Evolutionary conservation across 2,888 invertebrate species (phyloP).

Genomic region (Anthrax anthrax): DNA sequence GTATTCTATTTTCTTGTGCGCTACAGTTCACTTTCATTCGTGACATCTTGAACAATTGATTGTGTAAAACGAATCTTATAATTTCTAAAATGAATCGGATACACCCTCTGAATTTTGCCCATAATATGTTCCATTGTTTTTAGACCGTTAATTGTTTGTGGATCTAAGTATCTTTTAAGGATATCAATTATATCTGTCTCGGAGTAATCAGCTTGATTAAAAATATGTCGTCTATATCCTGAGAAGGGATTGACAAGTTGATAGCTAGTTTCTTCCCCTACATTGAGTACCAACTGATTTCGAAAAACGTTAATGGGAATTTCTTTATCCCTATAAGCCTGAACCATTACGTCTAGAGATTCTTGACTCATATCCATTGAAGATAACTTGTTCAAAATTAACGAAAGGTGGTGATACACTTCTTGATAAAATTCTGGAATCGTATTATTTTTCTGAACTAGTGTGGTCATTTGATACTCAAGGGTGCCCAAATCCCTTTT

Average conservation of each 20-base stretch:
- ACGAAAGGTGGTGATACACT: no score
- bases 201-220: background rate
- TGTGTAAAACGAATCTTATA: slow-evolving; percentile 5
- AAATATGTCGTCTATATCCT: slow-evolving; percentile 4
- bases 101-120: slow-evolving; percentile 8
- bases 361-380: no score
- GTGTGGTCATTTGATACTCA: no score
- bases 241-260: slow-evolving; percentile 2
- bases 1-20: slow-evolving; percentile 7
- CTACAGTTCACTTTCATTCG: slow-evolving; percentile 5
- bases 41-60: slow-evolving; percentile 7
- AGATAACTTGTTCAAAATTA: no score
- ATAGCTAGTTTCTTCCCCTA: slow-evolving; percentile 3
- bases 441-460: no score
- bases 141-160: slow-evolving; percentile 7
- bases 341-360: no score
- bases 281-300: slow-evolving; percentile 8
- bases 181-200: slow-evolving; percentile 2
- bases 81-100: background rate
- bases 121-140: slow-evolving; percentile 3
- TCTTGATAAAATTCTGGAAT: no score
- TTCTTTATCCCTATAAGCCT: no score
- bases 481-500: no score
- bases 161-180: slow-evolving; percentile 6
- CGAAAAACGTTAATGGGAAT: slow-evolving; percentile 8